A percentile compares a stretch with the other conserved stretches of the same genome.
phyloP scores from a whole-genome alignment of 1,140 invertebrate species.

The Lethrus apterus region DNA sequence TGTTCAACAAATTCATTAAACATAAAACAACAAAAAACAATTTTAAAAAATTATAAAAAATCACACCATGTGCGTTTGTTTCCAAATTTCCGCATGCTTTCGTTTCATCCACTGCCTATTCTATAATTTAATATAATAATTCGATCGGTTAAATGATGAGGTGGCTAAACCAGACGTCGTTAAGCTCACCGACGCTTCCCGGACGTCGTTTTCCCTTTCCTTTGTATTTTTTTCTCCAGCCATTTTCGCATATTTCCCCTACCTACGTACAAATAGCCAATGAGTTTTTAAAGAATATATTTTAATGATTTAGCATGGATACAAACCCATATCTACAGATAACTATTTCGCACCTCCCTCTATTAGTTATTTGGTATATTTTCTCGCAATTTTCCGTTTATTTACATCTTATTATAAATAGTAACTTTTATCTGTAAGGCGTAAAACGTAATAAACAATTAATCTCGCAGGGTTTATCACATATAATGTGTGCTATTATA shows the following conservation, averaged over 20 bases:
- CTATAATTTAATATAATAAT: too few species aligned
- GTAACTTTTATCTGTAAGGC: slow-evolving; percentile 16
- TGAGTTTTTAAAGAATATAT: slow-evolving; percentile 30
- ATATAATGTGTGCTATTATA: slow-evolving; percentile 24
- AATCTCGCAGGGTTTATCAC: slow-evolving; percentile 23
- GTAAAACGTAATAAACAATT: slow-evolving; percentile 21
- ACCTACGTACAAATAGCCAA: slow-evolving; percentile 26
- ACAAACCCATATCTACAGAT: slow-evolving; percentile 15
- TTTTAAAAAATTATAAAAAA: too few species aligned
- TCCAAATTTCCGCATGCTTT: too few species aligned
- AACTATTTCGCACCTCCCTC: slow-evolving; percentile 9
- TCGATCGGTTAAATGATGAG: too few species aligned
- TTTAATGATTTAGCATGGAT: slow-evolving; percentile 29
- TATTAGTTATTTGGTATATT: slow-evolving; percentile 2
- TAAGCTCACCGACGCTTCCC: slow-evolving; percentile 10
- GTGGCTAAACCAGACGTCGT: too few species aligned
- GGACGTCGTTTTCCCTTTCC: slow-evolving; percentile 23
- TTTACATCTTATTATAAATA: slow-evolving; percentile 23
- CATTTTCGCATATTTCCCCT: slow-evolving; percentile 26
- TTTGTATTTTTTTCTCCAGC: slow-evolving; percentile 26
- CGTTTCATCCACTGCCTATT: too few species aligned
- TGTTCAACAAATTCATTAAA: too few species aligned
- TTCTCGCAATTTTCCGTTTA: slow-evolving; percentile 7
- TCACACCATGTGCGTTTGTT: too few species aligned
- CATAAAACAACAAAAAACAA: too few species aligned